Evolutionary conservation across 1,140 invertebrate species (phyloP), one percentile per base, ranked within the genome.

Genomic region (Macrobrachium nipponense): DNA sequence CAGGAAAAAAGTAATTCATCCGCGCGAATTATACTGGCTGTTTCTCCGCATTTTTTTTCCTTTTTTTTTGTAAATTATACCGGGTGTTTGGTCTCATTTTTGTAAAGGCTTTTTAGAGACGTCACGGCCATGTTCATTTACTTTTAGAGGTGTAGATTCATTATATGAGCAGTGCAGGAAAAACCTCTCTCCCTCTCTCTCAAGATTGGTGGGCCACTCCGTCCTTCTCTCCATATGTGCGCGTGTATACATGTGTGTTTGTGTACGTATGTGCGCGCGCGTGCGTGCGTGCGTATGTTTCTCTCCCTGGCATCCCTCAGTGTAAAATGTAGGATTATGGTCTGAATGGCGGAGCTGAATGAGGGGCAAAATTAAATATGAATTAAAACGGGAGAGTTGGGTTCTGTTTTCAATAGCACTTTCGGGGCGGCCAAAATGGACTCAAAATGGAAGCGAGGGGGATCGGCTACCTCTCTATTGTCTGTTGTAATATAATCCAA

Each of bases 301-400:
- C 44, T 60, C 51, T 43, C 75, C 23, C 18, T 18, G 27, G 20
- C 6, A 59, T 44, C 59, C 18, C 8, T 27, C 43, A 6, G 20
- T 66, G 68, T 80, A 80, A 80, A 85, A 85, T 85, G 23, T 58
- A 66, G 83, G 77, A 85, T 85, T 85, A 85, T 85, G 23, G 76
- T 64, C 76, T 85, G 83, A 85, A 85, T 85, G 83, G 76, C n/a
- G 14, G 0, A 58, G 43, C 44, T 85, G 83, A 85, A 85, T 85
- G 83, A 78, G 62, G 76, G 64, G 44, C 64, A 85, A 85, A 85
- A 85, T 85, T 85, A 85, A 85, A 85, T 85, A 85, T 80, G 83
- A 85, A 85, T 85, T 79, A 85, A 85, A 85, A 78, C 43, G 62
- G 62, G 23, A 72, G 75, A 78, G 75, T 23, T 44, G 27, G 36